Conservation (phyloP, 2,888 invertebrate species). For the Synanthedon tipuliformis region DNA sequence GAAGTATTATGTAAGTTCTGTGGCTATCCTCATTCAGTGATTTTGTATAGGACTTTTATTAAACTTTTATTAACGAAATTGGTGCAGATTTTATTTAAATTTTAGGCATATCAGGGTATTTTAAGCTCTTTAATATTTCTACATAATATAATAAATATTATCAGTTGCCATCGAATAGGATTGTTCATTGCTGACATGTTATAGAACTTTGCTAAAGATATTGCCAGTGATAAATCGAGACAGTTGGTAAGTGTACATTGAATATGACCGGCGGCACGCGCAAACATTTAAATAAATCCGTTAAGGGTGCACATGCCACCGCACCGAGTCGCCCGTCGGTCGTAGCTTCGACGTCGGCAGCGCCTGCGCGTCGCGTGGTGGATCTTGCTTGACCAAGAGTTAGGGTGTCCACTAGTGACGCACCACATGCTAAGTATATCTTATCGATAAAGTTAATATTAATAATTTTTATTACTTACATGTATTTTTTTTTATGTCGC, state of each 20-base stretch:
- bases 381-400: slow-evolving; percentile 51
- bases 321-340: slow-evolving; percentile 25
- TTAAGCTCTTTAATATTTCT: no score
- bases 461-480: no score
- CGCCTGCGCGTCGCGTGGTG: slow-evolving; percentile 30
- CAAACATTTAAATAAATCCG: slow-evolving; percentile 60
- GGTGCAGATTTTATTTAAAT: no score
- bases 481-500: no score
- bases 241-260: neutral
- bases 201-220: neutral
- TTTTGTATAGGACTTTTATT: no score
- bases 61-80: no score
- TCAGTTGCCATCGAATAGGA: neutral
- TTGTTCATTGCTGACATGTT: neutral
- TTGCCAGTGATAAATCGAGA: neutral
- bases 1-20: no score
- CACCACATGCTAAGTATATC: neutral
- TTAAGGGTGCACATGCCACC: slow-evolving; percentile 39
- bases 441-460: slow-evolving; percentile 17
- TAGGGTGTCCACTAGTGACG: slow-evolving; percentile 34
- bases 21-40: no score
- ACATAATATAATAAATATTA: no score
- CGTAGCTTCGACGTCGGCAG: neutral
- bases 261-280: slow-evolving; percentile 16
- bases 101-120: no score